Percentiles rank a stretch among this genome's conserved stretches.
phyloP scores from a whole-genome alignment of 2,113 vertebrate species.

The Chlamydotis undulata region DNA sequence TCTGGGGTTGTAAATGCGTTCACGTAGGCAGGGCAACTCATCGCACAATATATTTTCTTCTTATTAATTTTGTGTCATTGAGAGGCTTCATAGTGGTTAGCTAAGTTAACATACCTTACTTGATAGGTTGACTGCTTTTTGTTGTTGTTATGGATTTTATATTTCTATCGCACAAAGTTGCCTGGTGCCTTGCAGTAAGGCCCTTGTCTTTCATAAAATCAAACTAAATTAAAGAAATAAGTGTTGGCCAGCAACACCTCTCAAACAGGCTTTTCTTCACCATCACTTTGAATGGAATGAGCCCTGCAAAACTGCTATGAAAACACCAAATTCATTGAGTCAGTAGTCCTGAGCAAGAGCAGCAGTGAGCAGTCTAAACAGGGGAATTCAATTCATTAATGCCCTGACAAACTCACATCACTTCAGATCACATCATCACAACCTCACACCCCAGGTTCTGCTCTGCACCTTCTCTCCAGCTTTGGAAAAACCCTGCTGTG shows the following conservation, averaged over 20 bases:
- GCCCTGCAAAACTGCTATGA: not conserved
- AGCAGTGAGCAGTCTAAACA: not conserved
- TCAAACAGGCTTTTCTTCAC: not conserved
- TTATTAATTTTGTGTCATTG: slow-evolving; percentile 19
- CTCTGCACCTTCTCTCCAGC: not conserved
- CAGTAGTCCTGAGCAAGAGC: not conserved
- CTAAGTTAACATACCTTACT: not conserved
- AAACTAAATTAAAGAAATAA: not conserved
- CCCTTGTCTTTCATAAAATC: not conserved
- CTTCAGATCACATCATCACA: not conserved
- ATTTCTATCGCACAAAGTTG: not conserved
- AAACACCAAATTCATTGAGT: not conserved
- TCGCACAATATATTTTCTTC: not conserved
- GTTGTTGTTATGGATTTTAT: not conserved
- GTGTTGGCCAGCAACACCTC: not conserved
- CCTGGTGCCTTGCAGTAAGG: not conserved
- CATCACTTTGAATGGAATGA: not conserved
- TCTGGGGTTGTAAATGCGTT: not conserved
- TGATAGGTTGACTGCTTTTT: not conserved
- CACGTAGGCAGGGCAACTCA: not conserved
- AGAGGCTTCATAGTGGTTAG: not conserved
- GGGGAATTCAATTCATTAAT: not conserved
- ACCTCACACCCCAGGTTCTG: not conserved
- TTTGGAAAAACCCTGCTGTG: not conserved
- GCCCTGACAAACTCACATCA: not conserved